phyloP scores from a whole-genome alignment of 35 echinoderm and acorn worm genomes.

The Amphiura filiformis region DNA sequence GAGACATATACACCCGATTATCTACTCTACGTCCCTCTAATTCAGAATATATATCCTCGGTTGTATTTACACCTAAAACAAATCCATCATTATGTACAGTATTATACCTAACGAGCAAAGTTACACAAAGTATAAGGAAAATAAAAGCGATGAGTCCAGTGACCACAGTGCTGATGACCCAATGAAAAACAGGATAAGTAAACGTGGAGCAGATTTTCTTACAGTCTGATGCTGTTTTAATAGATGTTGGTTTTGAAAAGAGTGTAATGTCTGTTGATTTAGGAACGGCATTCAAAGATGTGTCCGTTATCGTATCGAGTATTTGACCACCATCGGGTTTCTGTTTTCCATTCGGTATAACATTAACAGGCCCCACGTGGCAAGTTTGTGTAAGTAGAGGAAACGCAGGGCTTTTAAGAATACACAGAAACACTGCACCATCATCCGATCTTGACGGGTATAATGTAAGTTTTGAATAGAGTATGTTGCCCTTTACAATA shows the following conservation, averaged over 20 bases:
- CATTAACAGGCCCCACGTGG: neutral
- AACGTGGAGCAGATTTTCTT: neutral
- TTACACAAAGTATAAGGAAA: neutral
- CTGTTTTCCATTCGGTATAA: neutral
- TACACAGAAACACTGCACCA: neutral
- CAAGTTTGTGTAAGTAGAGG: neutral
- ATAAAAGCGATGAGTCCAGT: neutral
- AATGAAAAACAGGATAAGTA: neutral
- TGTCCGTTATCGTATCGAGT: neutral
- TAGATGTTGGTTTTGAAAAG: neutral
- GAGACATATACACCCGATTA: neutral
- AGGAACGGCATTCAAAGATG: neutral
- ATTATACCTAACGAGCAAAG: neutral
- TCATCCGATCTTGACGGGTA: neutral
- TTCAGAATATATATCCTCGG: neutral
- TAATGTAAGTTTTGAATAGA: neutral
- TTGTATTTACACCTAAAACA: neutral
- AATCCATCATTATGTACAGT: neutral
- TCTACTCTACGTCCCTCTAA: neutral
- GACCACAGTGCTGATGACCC: neutral
- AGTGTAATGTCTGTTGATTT: neutral
- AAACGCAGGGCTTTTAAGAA: neutral
- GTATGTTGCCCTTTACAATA: neutral
- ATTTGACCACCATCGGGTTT: neutral
- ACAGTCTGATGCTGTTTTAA: neutral